These are phyloP conservation scores for Dysidea cf. avara DNA, from an alignment of 37 sponge, comb jelly and placozoan species.

Conservation along the genomic window DNA sequence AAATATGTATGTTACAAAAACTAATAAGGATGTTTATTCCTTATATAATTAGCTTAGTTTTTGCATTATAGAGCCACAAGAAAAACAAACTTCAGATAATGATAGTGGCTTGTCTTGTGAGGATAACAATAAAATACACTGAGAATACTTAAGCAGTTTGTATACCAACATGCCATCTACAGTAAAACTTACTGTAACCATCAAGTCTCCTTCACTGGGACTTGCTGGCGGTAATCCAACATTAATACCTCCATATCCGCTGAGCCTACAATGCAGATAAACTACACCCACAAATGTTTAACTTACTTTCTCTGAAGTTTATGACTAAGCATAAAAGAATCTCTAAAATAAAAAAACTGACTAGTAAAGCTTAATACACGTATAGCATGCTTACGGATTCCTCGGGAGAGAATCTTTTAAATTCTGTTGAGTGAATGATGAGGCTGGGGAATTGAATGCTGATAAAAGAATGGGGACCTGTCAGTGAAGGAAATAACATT, in stretches of 20 bases:
- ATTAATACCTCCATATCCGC: slow-evolving; percentile 90
- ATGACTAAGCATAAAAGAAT: slow-evolving; percentile 14
- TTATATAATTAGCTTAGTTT: no score
- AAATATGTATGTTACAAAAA: no score
- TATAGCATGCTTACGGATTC: not conserved
- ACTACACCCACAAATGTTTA: slow-evolving; percentile 1
- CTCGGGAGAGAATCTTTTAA: not conserved
- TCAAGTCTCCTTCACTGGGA: slow-evolving; percentile 60
- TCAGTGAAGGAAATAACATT: not conserved
- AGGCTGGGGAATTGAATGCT: slow-evolving; percentile 57
- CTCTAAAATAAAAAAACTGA: not conserved
- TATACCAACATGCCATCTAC: not conserved
- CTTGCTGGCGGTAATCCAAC: slow-evolving; percentile 91
- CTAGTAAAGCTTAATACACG: no score
- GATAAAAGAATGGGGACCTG: slow-evolving; percentile 68
- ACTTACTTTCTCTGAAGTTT: no score
- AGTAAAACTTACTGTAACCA: not conserved
- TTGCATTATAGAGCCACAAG: no score
- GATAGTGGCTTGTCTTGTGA: no score
- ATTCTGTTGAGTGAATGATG: slow-evolving; percentile 35
- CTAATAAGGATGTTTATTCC: no score
- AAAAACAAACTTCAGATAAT: no score
- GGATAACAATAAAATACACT: no score
- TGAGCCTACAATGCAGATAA: slow-evolving; percentile 31
- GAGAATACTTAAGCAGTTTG: no score